Conservation (phyloP, 2,888 invertebrate genomes). For the Microplitis manilae region DNA sequence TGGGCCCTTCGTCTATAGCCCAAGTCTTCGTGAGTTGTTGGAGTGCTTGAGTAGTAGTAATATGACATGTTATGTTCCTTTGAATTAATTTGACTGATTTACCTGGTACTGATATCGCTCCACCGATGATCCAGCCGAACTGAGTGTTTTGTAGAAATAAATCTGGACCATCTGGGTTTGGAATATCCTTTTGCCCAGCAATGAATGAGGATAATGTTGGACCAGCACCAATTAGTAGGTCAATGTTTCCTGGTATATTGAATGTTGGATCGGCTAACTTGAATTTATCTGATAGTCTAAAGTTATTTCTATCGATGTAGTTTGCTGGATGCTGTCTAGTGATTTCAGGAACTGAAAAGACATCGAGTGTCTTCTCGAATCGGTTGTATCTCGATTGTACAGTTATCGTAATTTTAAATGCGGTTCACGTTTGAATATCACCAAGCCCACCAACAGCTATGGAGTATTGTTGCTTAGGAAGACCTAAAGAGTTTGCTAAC, state of each 20-base stretch:
- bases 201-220: constrained; percentile 15
- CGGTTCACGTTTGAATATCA: constrained; percentile 29
- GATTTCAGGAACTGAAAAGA: constrained; percentile 43
- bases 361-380: constrained; percentile 34
- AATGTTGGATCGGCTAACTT: constrained; percentile 42
- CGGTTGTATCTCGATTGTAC: constrained; percentile 38
- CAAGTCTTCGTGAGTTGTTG: constrained; percentile 3
- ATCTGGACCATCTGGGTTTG: constrained; percentile 10
- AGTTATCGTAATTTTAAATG: constrained; percentile 22
- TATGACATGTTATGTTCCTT: neutral
- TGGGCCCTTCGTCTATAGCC: constrained; percentile 12
- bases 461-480: constrained; percentile 30
- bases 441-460: constrained; percentile 43
- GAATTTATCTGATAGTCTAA: constrained; percentile 17
- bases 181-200: constrained; percentile 35
- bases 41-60: neutral
- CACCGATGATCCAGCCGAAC: constrained; percentile 39
- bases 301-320: constrained; percentile 8
- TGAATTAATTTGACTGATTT: neutral
- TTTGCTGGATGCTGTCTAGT: constrained; percentile 34
- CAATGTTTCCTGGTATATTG: constrained; percentile 36
- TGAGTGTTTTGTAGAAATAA: constrained; percentile 37
- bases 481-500: constrained; percentile 34
- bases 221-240: constrained; percentile 37
- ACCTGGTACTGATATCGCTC: constrained; percentile 4